These are phyloP conservation scores for Anagrus nilaparvatae DNA, from an alignment of 1,140 invertebrate genomes.

Conservation along the genomic window DNA sequence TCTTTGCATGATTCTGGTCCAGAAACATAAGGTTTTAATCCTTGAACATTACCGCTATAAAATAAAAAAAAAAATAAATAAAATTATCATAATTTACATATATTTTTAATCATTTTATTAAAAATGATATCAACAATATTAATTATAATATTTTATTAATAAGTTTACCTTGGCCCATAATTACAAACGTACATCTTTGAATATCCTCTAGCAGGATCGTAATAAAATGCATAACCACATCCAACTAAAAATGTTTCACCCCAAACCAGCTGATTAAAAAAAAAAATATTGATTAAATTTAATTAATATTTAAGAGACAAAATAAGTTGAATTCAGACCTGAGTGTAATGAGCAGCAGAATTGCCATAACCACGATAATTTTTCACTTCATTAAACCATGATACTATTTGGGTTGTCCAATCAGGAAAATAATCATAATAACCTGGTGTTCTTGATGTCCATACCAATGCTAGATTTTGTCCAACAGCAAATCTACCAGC, in stretches of 20 bases:
- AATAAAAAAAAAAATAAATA: conserved; percentile 10
- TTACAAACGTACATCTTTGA: conserved; percentile 80
- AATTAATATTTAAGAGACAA: neutral
- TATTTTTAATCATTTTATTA: neutral
- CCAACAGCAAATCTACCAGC: conserved; percentile 65
- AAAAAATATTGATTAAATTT: neutral
- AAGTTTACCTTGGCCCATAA: conserved; percentile 65
- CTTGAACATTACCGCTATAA: conserved; percentile 63
- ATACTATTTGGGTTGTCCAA: conserved; percentile 60
- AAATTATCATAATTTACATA: neutral
- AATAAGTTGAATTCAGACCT: conserved; percentile 43
- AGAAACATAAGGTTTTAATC: conserved; percentile 61
- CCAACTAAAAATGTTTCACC: conserved; percentile 66
- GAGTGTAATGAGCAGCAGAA: conserved; percentile 71
- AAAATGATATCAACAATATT: neutral
- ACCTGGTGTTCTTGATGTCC: conserved; percentile 59
- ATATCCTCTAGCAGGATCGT: conserved; percentile 55
- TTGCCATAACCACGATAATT: conserved; percentile 53
- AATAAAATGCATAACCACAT: conserved; percentile 72
- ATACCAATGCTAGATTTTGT: conserved; percentile 71
- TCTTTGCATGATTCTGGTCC: conserved; percentile 60
- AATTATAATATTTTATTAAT: conserved; percentile 1
- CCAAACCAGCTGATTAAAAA: conserved; percentile 61
- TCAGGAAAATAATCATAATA: conserved; percentile 52
- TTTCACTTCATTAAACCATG: conserved; percentile 73